phyloP scores from a whole-genome alignment of 2,888 invertebrate genomes.

The Cataglyphis albicans region DNA sequence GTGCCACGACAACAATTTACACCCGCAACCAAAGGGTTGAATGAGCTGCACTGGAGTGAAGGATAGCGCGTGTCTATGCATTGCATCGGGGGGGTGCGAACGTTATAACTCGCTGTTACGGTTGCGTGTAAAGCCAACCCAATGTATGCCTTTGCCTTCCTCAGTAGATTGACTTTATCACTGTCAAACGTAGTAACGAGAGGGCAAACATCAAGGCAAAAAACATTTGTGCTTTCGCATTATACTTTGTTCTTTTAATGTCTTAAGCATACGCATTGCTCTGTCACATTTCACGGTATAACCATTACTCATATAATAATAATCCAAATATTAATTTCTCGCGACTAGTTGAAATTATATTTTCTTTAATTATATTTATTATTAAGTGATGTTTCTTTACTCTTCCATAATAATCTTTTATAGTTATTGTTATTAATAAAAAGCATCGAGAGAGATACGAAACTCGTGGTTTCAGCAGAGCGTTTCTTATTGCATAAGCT shows the following conservation, averaged over 20 bases:
- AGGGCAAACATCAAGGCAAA: slow-evolving; percentile 65
- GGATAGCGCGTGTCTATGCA: slow-evolving; percentile 66
- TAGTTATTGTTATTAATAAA: background rate
- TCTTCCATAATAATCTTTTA: background rate
- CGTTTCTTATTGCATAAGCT: background rate
- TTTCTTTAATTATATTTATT: background rate
- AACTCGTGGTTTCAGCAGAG: background rate
- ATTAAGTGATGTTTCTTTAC: background rate
- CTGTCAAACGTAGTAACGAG: slow-evolving; percentile 71
- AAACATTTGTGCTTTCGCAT: slow-evolving; percentile 46
- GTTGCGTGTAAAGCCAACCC: slow-evolving; percentile 67
- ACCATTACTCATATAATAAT: slow-evolving; percentile 5
- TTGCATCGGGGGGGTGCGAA: slow-evolving; percentile 59
- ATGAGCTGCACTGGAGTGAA: slow-evolving; percentile 52
- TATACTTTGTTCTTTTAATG: slow-evolving; percentile 42
- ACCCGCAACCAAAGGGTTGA: slow-evolving; percentile 62
- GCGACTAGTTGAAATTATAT: background rate
- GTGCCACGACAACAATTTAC: slow-evolving; percentile 63
- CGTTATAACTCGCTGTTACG: slow-evolving; percentile 68
- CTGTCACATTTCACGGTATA: background rate
- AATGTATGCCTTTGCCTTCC: slow-evolving; percentile 61
- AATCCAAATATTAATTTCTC: background rate
- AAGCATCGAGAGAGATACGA: background rate
- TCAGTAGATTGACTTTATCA: slow-evolving; percentile 68
- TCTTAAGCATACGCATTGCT: background rate